phyloP scores from a whole-genome alignment of 1,140 invertebrate genomes.

The Brachionus plicatilis region DNA sequence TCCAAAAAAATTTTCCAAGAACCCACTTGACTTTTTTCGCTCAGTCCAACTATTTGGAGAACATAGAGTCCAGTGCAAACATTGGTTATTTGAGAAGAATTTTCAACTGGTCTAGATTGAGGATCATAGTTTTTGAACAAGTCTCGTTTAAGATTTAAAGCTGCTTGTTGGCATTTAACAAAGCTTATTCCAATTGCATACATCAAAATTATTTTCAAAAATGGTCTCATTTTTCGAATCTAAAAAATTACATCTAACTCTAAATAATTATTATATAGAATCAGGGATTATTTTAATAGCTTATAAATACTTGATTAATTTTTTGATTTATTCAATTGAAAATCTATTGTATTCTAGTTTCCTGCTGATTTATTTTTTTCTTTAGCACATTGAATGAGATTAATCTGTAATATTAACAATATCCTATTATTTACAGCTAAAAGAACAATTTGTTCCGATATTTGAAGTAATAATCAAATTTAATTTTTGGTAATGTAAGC shows the following conservation, averaged over 20 bases:
- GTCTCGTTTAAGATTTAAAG: constrained; percentile 21
- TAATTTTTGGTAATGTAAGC: not conserved
- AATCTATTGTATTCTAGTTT: not conserved
- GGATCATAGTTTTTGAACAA: constrained; percentile 32
- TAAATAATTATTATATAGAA: no score
- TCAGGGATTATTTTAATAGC: no score
- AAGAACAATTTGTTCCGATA: not conserved
- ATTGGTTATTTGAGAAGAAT: not conserved
- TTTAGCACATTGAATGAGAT: not conserved
- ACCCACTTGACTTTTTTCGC: constrained; percentile 34
- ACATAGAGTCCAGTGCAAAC: constrained; percentile 20
- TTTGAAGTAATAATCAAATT: not conserved
- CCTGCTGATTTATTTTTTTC: not conserved
- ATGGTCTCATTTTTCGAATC: not conserved
- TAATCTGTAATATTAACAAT: not conserved
- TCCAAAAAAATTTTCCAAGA: not conserved
- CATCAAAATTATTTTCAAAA: not conserved
- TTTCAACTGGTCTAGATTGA: constrained; percentile 30
- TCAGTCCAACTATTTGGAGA: constrained; percentile 20
- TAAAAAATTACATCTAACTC: not conserved
- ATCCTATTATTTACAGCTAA: not conserved
- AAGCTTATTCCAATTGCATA: not conserved
- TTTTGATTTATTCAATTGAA: no score
- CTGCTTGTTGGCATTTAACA: not conserved
- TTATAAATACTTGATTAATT: no score